These are phyloP conservation scores for Hydra vulgaris DNA, from an alignment of 30 jellyfish, hydroid and myxozoan species.

Conservation along the genomic window DNA sequence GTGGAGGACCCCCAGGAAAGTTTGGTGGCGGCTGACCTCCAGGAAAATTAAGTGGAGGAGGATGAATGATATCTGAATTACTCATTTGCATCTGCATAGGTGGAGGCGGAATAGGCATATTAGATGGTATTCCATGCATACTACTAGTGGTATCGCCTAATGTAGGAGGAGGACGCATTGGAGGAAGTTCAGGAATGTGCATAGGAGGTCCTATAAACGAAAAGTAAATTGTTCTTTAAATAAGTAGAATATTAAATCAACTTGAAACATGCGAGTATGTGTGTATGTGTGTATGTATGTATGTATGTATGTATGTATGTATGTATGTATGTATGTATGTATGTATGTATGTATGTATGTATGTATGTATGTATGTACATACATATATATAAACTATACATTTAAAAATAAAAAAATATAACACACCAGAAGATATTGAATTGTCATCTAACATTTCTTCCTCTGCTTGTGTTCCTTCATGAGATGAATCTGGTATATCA, in stretches of 20 bases:
- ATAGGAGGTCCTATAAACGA: background rate
- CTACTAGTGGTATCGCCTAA: background rate
- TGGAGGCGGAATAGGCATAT: conserved; percentile 20
- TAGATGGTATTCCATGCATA: conserved; percentile 12
- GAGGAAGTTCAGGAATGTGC: background rate
- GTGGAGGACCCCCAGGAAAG: conserved; percentile 4
- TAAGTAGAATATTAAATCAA: too few relatives aligned
- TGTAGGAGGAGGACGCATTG: background rate
- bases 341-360: too few relatives aligned
- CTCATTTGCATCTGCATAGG: conserved; percentile 11
- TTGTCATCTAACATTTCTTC: background rate
- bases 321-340: too few relatives aligned
- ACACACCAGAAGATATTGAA: background rate
- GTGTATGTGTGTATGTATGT: too few relatives aligned
- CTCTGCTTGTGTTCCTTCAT: background rate
- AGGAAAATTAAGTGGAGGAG: conserved; percentile 3
- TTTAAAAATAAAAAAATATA: too few relatives aligned
- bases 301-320: too few relatives aligned
- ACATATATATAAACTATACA: too few relatives aligned
- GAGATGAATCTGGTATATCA: background rate
- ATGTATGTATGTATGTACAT: too few relatives aligned
- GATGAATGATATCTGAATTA: background rate
- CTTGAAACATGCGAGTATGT: too few relatives aligned
- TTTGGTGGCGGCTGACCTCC: conserved; percentile 33
- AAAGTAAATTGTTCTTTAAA: too few relatives aligned